Base-by-base conservation (phyloP, 2,797 vertebrate species). In the Vireo griseus region DNA sequence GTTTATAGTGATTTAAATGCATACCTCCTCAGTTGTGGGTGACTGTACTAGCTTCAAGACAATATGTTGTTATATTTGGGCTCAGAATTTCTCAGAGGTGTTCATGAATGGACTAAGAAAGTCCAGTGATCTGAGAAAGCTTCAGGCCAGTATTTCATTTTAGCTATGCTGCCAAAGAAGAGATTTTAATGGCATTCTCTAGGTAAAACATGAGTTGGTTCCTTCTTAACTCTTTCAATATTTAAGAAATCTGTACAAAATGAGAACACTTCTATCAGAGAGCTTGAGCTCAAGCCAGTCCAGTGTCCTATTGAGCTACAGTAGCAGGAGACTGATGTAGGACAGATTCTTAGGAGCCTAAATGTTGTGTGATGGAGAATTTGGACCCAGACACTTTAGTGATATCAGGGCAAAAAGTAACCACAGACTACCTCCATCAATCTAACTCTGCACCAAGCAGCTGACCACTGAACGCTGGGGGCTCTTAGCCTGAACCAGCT, bases 271-370 rank as follows among this genome's bases (percentile, higher is more conserved):
- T 91, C 48, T 50, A 52, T 8, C 4, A 48, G 21, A 69, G 22
- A 6, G 62, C 6, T 55, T 45, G 33, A 52, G 4, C 3, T 55
- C 21, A 65, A 50, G 13, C 11, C 21, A 29, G 3, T 42, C 57
- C 11, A 29, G 4, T 2, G 1, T 15, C 9, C 0, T 1, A 2
- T 4, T 77, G 33, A 37, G 5, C 4, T 52, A 11, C 6, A 51
- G 19, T 2, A 6, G 6, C 17, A 33, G 8, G 6, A 42, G 4
- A 16, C 0, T 35, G 29, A 17, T 4, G 2, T 28, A 61, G 21
- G 24, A 50, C 3, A 21, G 9, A 42, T 54, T 47, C 55, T 73
- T 62, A 51, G 0, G 1, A 3, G 6, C 21, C 9, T 40, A 50
- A 71, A 16, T n/a, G 29, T 33, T 35, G 7, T 31, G 9, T 0